Conservation (phyloP, 2,113 vertebrate genomes). For the Aramus guarauna region DNA sequence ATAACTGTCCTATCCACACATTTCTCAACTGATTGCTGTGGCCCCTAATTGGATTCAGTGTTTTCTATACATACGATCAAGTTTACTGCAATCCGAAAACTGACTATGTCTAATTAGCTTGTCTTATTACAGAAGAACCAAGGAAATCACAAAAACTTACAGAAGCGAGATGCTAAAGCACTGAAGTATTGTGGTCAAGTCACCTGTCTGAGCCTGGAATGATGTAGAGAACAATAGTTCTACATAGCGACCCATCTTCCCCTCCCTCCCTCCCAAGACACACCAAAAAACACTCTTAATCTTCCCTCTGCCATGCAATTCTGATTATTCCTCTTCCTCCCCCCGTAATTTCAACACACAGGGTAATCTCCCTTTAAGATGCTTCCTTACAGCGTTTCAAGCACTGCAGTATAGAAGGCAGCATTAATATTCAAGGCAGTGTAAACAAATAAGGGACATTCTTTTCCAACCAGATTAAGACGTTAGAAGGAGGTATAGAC, state of each 20-base stretch:
- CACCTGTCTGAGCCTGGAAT: background rate
- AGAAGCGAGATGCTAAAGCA: background rate
- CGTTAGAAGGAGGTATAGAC: background rate
- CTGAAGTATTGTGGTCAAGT: background rate
- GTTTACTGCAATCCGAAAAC: background rate
- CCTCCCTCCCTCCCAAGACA: background rate
- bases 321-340: background rate
- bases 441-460: background rate
- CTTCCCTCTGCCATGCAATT: background rate
- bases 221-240: background rate
- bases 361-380: background rate
- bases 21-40: background rate
- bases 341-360: background rate
- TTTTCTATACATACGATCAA: background rate
- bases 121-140: background rate
- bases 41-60: background rate
- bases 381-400: background rate
- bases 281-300: background rate
- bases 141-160: background rate
- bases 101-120: background rate
- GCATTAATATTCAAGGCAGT: background rate
- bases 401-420: background rate
- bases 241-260: background rate
- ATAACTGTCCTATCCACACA: background rate
- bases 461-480: background rate